Percentiles rank a stretch among this genome's conserved stretches.
Conservation (phyloP, 2,888 invertebrate genomes). For the Linyphia triangularis region DNA sequence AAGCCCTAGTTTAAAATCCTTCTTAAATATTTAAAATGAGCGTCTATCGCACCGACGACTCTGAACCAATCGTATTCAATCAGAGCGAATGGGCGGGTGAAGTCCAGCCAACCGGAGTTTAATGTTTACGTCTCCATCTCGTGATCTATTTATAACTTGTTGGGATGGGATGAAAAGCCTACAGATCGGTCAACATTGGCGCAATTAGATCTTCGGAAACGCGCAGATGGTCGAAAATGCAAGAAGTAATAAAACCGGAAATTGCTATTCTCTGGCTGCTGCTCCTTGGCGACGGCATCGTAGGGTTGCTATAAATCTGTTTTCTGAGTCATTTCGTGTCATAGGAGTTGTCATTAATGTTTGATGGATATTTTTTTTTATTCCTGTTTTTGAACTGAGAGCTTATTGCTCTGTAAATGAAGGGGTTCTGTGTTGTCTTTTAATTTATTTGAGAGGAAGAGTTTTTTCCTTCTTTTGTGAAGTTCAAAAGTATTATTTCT, state of each 20-base stretch:
- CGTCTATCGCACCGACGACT: background rate
- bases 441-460: too few relatives aligned
- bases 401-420: too few relatives aligned
- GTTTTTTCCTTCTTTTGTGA: too few relatives aligned
- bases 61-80: conserved; percentile 6
- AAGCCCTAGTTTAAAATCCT: background rate
- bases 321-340: background rate
- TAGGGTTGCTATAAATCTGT: conserved; percentile 15
- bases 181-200: conserved; percentile 31
- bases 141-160: conserved; percentile 46
- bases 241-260: conserved; percentile 32
- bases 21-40: conserved; percentile 44
- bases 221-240: background rate
- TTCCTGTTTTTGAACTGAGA: too few relatives aligned
- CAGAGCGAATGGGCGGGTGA: conserved; percentile 10
- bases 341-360: background rate
- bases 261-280: conserved; percentile 8
- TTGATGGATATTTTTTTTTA: background rate
- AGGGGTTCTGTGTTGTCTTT: too few relatives aligned
- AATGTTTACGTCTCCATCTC: conserved; percentile 36
- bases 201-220: conserved; percentile 24
- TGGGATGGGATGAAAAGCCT: background rate
- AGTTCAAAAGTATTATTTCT: too few relatives aligned
- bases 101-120: background rate
- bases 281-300: conserved; percentile 5